phyloP scores from a whole-genome alignment of 2,888 invertebrate species.

The Fissipunctia ypsillon region DNA sequence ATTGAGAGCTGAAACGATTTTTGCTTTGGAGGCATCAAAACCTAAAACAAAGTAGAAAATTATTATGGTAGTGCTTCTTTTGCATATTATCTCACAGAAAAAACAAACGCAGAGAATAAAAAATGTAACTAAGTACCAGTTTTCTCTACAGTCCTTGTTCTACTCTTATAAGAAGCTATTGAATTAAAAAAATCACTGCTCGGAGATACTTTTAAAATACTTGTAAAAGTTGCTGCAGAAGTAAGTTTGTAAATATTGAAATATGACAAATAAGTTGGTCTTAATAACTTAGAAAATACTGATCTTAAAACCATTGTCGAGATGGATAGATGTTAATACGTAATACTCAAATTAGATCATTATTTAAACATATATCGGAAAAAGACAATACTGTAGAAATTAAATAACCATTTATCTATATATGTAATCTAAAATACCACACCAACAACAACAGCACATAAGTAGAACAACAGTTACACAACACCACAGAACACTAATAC shows the following conservation, averaged over 20 bases:
- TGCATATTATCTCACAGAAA: background rate
- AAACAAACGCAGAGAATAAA: background rate
- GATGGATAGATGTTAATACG: background rate
- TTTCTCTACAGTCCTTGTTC: slow-evolving; percentile 30
- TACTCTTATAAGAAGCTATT: slow-evolving; percentile 29
- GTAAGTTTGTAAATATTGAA: slow-evolving; percentile 19
- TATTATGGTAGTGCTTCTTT: background rate
- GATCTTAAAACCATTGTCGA: slow-evolving; percentile 52
- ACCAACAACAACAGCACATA: too few species aligned
- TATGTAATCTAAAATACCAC: too few species aligned
- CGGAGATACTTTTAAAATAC: slow-evolving; percentile 6
- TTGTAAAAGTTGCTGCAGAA: slow-evolving; percentile 4
- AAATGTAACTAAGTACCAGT: slow-evolving; percentile 43
- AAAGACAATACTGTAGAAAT: too few species aligned
- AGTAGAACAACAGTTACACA: too few species aligned
- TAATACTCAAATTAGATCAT: background rate
- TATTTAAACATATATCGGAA: background rate
- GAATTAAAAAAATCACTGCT: slow-evolving; percentile 6
- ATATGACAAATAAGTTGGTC: slow-evolving; percentile 12
- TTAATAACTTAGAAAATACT: slow-evolving; percentile 39
- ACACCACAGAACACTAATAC: too few species aligned
- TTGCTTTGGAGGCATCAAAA: slow-evolving; percentile 76
- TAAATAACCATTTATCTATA: too few species aligned
- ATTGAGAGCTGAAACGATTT: slow-evolving; percentile 82
- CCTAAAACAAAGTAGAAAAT: slow-evolving; percentile 65